These are phyloP conservation scores for Anoplolepis gracilipes DNA, from an alignment of 1,140 invertebrate genomes.

Conservation along the genomic window DNA sequence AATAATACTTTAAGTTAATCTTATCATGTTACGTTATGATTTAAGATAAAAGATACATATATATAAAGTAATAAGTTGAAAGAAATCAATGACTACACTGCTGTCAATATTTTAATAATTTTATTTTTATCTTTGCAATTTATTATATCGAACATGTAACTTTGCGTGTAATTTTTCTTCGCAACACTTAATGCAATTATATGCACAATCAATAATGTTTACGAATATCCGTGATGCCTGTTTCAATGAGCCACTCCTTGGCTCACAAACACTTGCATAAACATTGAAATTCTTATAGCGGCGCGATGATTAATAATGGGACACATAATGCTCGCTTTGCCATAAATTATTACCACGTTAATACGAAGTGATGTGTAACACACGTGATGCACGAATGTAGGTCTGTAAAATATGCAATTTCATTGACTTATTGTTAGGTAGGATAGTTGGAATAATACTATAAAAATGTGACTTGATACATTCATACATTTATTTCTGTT, in stretches of 20 bases:
- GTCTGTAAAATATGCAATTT: slow-evolving; percentile 12
- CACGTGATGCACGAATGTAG: neutral
- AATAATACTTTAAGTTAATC: neutral
- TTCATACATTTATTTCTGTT: neutral
- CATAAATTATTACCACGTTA: slow-evolving; percentile 25
- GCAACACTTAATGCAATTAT: slow-evolving; percentile 13
- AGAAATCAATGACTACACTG: neutral
- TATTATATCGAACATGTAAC: neutral
- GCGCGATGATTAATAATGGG: slow-evolving; percentile 36
- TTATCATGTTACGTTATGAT: neutral
- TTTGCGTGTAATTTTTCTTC: neutral
- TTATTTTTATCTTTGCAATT: neutral
- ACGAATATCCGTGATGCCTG: slow-evolving; percentile 36
- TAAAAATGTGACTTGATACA: slow-evolving; percentile 24
- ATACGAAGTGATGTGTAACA: neutral
- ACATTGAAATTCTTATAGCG: slow-evolving; percentile 38
- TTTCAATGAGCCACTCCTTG: slow-evolving; percentile 56
- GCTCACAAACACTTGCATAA: slow-evolving; percentile 20
- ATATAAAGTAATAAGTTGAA: neutral
- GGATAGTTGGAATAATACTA: neutral
- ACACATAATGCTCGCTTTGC: neutral
- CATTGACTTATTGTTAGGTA: slow-evolving; percentile 14
- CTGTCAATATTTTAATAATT: neutral
- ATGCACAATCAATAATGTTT: slow-evolving; percentile 41
- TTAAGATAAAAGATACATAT: neutral